Evolutionary conservation across 2,113 vertebrate species (phyloP).

Genomic region (Pelobates fuscus): DNA sequence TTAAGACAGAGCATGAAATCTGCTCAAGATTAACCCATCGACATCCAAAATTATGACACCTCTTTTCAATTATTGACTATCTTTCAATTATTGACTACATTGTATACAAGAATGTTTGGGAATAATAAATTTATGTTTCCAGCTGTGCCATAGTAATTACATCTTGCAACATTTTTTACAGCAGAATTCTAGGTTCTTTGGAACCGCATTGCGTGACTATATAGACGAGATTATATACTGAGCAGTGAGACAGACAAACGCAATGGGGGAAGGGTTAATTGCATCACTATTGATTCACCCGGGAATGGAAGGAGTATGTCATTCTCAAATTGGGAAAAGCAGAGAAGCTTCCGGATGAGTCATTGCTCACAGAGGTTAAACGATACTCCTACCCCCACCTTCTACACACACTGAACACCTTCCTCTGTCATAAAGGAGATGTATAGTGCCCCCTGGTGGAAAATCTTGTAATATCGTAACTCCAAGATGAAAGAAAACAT

Average conservation of each 20-base stretch:
- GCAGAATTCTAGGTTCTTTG: not conserved
- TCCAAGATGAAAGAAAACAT: not conserved
- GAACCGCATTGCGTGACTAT: not conserved
- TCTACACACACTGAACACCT: not conserved
- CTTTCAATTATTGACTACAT: no score
- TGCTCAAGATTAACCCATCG: no score
- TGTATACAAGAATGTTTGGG: no score
- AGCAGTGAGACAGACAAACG: not conserved
- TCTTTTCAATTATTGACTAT: no score
- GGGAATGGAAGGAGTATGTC: constrained; percentile 34
- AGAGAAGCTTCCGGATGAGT: constrained; percentile 44
- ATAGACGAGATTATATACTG: not conserved
- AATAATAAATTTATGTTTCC: no score
- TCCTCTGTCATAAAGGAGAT: not conserved
- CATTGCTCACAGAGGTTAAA: constrained; percentile 33
- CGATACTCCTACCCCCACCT: not conserved
- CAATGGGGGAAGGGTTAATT: constrained; percentile 29
- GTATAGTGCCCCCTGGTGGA: constrained; percentile 11
- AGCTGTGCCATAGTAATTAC: no score
- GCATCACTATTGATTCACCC: constrained; percentile 42
- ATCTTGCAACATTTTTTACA: not conserved
- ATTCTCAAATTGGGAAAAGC: constrained; percentile 33
- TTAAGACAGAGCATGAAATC: no score
- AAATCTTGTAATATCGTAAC: not conserved
- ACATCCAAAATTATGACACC: no score